Evolutionary conservation across 2,888 invertebrate genomes (phyloP).

Genomic region (Campopleginae sp.): DNA sequence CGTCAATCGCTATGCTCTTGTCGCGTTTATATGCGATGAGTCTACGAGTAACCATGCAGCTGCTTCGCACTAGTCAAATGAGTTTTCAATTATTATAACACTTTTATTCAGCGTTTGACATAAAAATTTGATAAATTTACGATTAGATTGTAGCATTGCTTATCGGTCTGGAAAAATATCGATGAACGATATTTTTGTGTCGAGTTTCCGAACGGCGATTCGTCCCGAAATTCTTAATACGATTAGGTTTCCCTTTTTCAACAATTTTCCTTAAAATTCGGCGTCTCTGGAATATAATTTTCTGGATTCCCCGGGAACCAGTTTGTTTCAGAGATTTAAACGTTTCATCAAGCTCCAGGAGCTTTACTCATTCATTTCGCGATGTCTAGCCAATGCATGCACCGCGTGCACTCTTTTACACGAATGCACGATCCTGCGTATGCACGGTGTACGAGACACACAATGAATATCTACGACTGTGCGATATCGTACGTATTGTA

Average conservation of each 20-base stretch:
- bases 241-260: neutral
- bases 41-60: neutral
- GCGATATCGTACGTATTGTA: conserved; percentile 18
- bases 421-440: conserved; percentile 6
- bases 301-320: neutral
- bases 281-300: neutral
- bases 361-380: conserved; percentile 17
- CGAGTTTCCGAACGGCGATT: neutral
- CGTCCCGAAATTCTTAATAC: neutral
- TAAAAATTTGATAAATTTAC: too few relatives aligned
- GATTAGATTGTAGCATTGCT: too few relatives aligned
- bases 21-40: neutral
- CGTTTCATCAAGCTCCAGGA: conserved; percentile 2
- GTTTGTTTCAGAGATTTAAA: neutral
- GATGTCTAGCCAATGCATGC: neutral
- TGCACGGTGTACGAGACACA: neutral
- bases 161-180: too few relatives aligned
- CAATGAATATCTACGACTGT: conserved; percentile 56
- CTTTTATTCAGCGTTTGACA: too few relatives aligned
- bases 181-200: too few relatives aligned
- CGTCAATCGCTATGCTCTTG: neutral
- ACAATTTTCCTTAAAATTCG: neutral
- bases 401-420: conserved; percentile 10
- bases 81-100: too few relatives aligned
- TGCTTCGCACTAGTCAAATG: too few relatives aligned